Percentiles rank a stretch among this genome's conserved stretches.
Conservation (phyloP, 2,113 vertebrate genomes). For the Accipiter virgatus region DNA sequence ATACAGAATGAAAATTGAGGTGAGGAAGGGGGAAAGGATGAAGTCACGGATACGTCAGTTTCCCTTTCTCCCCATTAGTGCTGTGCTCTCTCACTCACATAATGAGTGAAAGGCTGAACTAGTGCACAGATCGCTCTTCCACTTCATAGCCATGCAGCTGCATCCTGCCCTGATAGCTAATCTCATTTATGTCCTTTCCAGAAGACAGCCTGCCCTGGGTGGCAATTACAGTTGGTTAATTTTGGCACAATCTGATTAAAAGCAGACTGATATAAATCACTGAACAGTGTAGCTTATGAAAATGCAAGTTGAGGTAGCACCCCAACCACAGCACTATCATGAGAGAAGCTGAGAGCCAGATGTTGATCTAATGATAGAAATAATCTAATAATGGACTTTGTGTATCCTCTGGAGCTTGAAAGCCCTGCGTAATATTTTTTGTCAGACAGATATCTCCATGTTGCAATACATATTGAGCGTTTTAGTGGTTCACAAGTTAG, state of each 20-base stretch:
- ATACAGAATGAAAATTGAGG: background rate
- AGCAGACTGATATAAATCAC: constrained; percentile 51
- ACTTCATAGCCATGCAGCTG: background rate
- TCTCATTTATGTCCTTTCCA: constrained; percentile 30
- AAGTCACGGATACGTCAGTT: background rate
- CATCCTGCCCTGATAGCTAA: background rate
- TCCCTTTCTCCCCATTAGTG: background rate
- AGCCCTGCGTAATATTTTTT: background rate
- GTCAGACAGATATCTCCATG: background rate
- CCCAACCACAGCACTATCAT: background rate
- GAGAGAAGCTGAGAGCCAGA: constrained; percentile 41
- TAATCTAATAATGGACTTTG: background rate
- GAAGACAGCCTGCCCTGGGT: background rate
- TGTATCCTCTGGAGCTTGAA: background rate
- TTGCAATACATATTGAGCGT: background rate
- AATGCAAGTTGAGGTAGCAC: constrained; percentile 24
- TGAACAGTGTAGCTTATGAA: constrained; percentile 11
- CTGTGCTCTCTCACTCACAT: background rate
- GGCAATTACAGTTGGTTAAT: constrained; percentile 31
- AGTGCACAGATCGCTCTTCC: background rate
- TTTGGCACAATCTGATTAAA: constrained; percentile 53
- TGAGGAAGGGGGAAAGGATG: background rate
- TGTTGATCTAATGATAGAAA: constrained; percentile 26
- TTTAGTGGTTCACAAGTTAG: background rate
- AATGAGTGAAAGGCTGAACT: fast-evolving